Evolutionary conservation across 1,140 invertebrate genomes (phyloP).

Genomic region (Meloidogyne chitwoodi): DNA sequence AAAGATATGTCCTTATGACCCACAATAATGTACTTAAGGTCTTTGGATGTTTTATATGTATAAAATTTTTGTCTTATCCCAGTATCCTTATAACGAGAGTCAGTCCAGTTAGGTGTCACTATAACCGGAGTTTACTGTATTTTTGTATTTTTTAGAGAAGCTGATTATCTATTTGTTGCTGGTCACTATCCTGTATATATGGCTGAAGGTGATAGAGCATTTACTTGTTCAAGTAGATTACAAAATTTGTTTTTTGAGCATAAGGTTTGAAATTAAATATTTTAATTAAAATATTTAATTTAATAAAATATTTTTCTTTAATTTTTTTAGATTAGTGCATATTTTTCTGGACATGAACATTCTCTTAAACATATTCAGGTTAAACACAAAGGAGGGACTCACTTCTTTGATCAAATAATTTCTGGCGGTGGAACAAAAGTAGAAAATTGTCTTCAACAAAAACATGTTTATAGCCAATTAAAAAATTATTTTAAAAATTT

Average conservation of each 20-base stretch:
- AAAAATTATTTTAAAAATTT: too few relatives aligned
- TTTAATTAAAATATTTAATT: not conserved
- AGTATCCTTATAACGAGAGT: too few relatives aligned
- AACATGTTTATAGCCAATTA: not conserved
- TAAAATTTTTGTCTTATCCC: too few relatives aligned
- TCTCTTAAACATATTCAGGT: not conserved
- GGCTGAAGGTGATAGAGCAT: not conserved
- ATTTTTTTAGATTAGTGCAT: not conserved
- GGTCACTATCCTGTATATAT: conserved; percentile 12
- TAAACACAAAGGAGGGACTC: not conserved
- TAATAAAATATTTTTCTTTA: too few relatives aligned
- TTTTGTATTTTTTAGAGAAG: not conserved
- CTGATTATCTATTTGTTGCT: conserved; percentile 12
- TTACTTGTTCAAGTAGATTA: not conserved
- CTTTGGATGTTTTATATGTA: too few relatives aligned
- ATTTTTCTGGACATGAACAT: conserved; percentile 19
- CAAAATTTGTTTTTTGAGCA: not conserved
- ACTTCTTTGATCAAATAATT: not conserved
- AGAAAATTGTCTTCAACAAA: not conserved
- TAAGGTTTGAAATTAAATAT: not conserved
- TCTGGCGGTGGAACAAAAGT: conserved; percentile 8
- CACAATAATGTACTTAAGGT: too few relatives aligned
- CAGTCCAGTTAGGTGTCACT: too few relatives aligned
- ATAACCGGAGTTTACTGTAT: not conserved
- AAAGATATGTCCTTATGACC: too few relatives aligned